phyloP scores from a whole-genome alignment of 2,113 vertebrate species.

The Aegotheles bennettii region DNA sequence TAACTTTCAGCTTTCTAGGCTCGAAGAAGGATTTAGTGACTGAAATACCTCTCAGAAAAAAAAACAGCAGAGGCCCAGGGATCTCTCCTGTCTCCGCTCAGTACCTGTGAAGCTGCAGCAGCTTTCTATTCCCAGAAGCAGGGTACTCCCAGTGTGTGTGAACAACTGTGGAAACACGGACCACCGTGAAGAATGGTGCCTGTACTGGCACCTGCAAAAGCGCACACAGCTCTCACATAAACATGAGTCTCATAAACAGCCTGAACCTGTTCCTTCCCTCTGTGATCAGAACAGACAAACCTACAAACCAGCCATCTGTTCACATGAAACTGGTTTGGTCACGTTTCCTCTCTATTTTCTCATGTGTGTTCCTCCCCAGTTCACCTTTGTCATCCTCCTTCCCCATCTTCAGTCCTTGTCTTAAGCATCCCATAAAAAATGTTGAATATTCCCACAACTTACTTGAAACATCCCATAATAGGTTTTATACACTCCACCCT shows the following conservation, averaged over 20 bases:
- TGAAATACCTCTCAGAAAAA: not conserved
- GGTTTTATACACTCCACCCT: not conserved
- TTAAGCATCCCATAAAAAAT: not conserved
- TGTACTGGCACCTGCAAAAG: not conserved
- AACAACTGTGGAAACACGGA: not conserved
- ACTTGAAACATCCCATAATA: not conserved
- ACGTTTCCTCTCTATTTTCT: not conserved
- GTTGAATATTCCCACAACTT: not conserved
- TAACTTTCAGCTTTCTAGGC: not conserved
- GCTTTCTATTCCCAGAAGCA: not conserved
- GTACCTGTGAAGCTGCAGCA: not conserved
- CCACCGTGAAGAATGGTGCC: not conserved
- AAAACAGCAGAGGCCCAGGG: accelerated
- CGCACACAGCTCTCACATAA: not conserved
- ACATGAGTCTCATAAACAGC: not conserved
- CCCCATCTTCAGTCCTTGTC: not conserved
- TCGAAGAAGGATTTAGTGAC: not conserved
- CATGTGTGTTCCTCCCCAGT: not conserved
- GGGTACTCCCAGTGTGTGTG: not conserved
- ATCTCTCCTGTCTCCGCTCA: not conserved
- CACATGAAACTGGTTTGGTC: not conserved
- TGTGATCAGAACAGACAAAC: not conserved
- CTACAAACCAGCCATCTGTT: not conserved
- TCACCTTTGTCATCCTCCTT: not conserved
- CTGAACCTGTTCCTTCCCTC: not conserved